A percentile compares a stretch with the other conserved stretches of the same genome.
Conservation (phyloP, 1,140 invertebrate genomes). For the Lutraria rhynchaena region DNA sequence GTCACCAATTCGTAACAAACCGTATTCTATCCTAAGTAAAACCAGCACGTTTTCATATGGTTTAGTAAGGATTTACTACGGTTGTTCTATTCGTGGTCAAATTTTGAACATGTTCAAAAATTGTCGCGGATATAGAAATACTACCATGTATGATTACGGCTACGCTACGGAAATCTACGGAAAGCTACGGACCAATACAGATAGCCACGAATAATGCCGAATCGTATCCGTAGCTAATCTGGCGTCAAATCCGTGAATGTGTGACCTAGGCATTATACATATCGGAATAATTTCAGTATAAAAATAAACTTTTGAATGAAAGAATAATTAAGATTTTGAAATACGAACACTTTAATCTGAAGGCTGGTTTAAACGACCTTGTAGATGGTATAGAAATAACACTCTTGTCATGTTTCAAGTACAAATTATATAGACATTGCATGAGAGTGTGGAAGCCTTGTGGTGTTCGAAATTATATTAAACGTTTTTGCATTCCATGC, state of each 20-base stretch:
- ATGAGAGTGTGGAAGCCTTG: no score
- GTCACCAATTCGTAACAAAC: background rate
- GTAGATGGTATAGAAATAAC: no score
- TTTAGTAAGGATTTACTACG: constrained; percentile 29
- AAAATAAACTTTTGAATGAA: no score
- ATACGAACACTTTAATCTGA: no score
- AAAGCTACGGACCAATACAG: constrained; percentile 28
- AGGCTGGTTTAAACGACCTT: no score
- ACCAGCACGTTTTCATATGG: constrained; percentile 28
- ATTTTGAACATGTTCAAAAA: constrained; percentile 22
- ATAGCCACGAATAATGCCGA: constrained; percentile 11
- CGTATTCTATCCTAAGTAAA: no score
- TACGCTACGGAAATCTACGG: constrained; percentile 14
- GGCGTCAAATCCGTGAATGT: constrained; percentile 1
- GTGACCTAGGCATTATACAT: constrained; percentile 8
- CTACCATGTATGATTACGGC: constrained; percentile 24
- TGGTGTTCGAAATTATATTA: no score
- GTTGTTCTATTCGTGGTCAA: constrained; percentile 11
- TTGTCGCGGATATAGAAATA: constrained; percentile 28
- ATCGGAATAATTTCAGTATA: no score
- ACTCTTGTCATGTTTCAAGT: no score
- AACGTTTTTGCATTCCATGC: no score
- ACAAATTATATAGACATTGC: no score
- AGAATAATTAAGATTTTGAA: no score
- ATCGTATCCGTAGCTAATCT: constrained; percentile 20